A percentile compares a stretch with the other conserved stretches of the same genome.
phyloP scores from a whole-genome alignment of 2,888 invertebrate species.

The Clivina fossor region DNA sequence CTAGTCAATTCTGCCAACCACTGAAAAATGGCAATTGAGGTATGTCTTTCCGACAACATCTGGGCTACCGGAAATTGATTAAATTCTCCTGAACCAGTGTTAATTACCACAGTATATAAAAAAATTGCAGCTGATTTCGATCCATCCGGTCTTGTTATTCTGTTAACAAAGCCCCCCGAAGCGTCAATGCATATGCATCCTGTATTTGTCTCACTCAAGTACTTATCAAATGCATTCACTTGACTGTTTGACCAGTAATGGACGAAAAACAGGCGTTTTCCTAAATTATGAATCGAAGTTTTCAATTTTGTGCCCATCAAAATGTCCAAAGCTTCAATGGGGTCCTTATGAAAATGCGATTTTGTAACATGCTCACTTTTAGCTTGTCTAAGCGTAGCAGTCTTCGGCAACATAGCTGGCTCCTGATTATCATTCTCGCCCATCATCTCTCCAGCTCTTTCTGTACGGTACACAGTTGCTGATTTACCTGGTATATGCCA shows the following conservation, averaged over 20 bases:
- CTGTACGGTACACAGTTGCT: too few species aligned
- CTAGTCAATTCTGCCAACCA: constrained; percentile 2
- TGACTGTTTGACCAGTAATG: constrained; percentile 4
- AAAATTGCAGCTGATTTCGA: background rate
- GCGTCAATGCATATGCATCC: constrained; percentile 9
- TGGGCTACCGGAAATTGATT: constrained; percentile 1
- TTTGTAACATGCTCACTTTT: too few species aligned
- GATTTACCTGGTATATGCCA: too few species aligned
- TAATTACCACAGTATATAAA: background rate
- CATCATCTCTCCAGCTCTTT: too few species aligned
- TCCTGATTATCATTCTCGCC: too few species aligned
- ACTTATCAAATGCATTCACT: background rate
- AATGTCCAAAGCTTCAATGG: constrained; percentile 9
- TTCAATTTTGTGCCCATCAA: background rate
- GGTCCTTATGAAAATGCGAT: background rate
- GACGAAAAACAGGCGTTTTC: constrained; percentile 1
- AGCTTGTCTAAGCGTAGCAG: too few species aligned
- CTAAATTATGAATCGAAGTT: constrained; percentile 6
- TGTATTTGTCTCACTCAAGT: background rate
- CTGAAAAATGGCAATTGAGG: background rate
- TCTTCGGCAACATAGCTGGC: too few species aligned
- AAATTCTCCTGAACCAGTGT: background rate
- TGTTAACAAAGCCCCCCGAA: background rate
- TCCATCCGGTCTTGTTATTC: background rate
- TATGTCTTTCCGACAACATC: background rate